Evolutionary conservation across 2,113 vertebrate genomes (phyloP), one percentile per base, ranked within the genome.

Genomic region (Acrocephalus kingi): DNA sequence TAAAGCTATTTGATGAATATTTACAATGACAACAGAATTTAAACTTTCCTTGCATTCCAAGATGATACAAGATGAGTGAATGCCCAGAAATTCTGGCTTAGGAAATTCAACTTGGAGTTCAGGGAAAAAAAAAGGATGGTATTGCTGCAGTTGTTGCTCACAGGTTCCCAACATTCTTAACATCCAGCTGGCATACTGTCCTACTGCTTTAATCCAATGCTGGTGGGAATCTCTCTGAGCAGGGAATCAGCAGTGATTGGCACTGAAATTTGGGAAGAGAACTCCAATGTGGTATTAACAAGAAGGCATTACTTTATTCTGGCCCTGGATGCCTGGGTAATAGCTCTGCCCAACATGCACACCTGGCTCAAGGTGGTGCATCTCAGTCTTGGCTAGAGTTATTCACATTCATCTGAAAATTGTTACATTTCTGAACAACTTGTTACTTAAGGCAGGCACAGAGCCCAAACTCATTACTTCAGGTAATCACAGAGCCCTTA

Each of bases 291-390:
- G 27, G 6, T 13, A 35, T 18, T 25, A 41, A 39, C 28, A 49
- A 25, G 41, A 6, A 11, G 14, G 30, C 41, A 48, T 18, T 22
- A 35, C 17, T 68, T 39, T 54, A 39, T 59, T 75, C 25, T 31
- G 46, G 33, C 22, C 27, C 9, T 10, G 33, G 20, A 15, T 39
- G 19, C 10, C n/a, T 8, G 11, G 20, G 33, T 61, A 59, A n/a
- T 3, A 54, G 30, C 48, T 25, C 14, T 0, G 0, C 22, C 9
- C 13, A 58, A 43, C 6, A 5, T 3, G 11, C n/a, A 62, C 10
- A 5, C 9, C 17, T 17, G 24, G n/a, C 39, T 68, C 20, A 54
- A 30, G 24, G 22, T 2, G 1, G 23, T 13, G 10, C 20, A n/a
- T 9, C 13, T 31, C 21, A 2, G 59, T 30, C 13, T 68, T 10